A percentile compares a stretch with the other conserved stretches of the same genome.
Conservation (phyloP, 2,113 vertebrate species). For the Accipiter cooperii region DNA sequence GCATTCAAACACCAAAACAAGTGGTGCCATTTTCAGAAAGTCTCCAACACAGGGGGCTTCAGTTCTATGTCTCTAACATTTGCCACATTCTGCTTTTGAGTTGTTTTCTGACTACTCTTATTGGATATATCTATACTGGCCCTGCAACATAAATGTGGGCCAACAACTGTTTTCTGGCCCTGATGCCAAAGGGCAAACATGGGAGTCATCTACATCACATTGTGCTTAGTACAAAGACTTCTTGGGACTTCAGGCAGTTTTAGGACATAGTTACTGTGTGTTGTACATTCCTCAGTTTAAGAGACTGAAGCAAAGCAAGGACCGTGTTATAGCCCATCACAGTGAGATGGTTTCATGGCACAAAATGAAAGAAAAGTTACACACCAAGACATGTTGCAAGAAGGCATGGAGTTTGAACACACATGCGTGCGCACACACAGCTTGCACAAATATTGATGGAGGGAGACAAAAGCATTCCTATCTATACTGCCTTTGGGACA, state of each 20-base stretch:
- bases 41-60: not conserved
- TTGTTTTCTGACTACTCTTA: not conserved
- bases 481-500: not conserved
- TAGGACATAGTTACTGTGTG: not conserved
- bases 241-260: not conserved
- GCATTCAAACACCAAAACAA: not conserved
- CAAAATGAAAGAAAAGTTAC: not conserved
- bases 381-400: not conserved
- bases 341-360: not conserved
- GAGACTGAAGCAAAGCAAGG: not conserved
- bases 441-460: not conserved
- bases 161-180: not conserved
- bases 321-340: not conserved
- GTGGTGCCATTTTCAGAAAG: not conserved
- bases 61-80: not conserved
- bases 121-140: not conserved
- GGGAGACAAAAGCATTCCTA: not conserved
- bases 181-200: not conserved
- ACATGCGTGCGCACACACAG: not conserved
- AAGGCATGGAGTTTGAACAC: not conserved
- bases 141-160: not conserved
- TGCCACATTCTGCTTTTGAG: not conserved
- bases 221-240: not conserved
- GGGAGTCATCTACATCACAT: not conserved
- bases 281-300: not conserved